Evolutionary conservation across 2,888 invertebrate genomes (phyloP).

Genomic region (Parnassius apollo): DNA sequence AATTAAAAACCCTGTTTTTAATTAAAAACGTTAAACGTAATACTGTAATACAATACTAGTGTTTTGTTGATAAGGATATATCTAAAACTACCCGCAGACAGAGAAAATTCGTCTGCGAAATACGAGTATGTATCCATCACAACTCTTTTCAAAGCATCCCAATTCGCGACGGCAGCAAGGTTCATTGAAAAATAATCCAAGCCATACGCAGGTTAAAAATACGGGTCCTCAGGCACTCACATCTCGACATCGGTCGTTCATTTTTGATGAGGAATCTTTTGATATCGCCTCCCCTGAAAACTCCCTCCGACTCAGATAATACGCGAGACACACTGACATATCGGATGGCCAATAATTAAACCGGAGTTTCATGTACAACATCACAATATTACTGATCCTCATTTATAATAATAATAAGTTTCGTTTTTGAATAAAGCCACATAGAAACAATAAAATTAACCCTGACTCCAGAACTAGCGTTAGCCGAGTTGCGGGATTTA

Average conservation of each 20-base stretch:
- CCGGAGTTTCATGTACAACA: too few relatives aligned
- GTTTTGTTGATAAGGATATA: too few relatives aligned
- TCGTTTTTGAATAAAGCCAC: too few relatives aligned
- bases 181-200: conserved; percentile 51
- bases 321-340: conserved; percentile 42
- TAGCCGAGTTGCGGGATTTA: too few relatives aligned
- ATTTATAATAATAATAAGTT: too few relatives aligned
- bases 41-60: too few relatives aligned
- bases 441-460: too few relatives aligned
- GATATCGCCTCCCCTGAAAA: conserved; percentile 55
- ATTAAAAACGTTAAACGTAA: too few relatives aligned
- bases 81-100: neutral
- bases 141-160: conserved; percentile 29
- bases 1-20: too few relatives aligned
- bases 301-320: conserved; percentile 57
- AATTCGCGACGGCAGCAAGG: conserved; percentile 34
- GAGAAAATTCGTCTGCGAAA: conserved; percentile 5
- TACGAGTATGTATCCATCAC: neutral
- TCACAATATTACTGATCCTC: too few relatives aligned
- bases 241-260: conserved; percentile 68
- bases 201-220: conserved; percentile 44
- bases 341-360: conserved; percentile 3
- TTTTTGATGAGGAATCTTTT: conserved; percentile 78
- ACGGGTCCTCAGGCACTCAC: conserved; percentile 49
- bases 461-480: too few relatives aligned